Conservation (phyloP, 2,888 invertebrate species). For the Coleophora flavipennella region DNA sequence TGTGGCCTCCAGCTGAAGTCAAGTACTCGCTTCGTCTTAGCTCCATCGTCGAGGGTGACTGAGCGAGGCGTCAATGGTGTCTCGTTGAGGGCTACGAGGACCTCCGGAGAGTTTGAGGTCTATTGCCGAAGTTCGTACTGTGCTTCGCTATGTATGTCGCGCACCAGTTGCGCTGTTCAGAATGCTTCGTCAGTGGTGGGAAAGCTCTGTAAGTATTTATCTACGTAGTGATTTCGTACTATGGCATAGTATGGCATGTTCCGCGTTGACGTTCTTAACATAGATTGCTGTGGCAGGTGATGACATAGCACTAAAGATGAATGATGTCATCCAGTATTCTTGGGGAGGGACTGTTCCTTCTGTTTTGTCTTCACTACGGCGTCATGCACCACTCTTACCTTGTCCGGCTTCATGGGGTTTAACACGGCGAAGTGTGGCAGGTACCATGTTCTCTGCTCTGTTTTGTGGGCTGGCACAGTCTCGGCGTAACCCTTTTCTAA, state of each 20-base stretch:
- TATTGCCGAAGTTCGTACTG: constrained; percentile 6
- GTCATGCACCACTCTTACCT: constrained; percentile 22
- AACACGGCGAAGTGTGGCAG: constrained; percentile 3
- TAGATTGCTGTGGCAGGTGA: constrained; percentile 20
- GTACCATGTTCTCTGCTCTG: constrained; percentile 1
- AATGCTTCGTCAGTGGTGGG: constrained; percentile 13
- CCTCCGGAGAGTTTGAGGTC: constrained; percentile 2
- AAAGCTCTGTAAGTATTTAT: constrained; percentile 20
- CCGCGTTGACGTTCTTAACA: constrained; percentile 21
- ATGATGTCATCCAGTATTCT: constrained; percentile 16
- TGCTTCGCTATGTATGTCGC: constrained; percentile 3
- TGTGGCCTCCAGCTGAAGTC: constrained; percentile 12
- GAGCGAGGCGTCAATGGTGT: not conserved
- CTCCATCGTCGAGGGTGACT: not conserved
- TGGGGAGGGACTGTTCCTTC: not conserved
- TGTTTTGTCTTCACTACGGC: constrained; percentile 19
- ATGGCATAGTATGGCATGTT: too few species aligned
- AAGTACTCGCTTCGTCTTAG: not conserved
- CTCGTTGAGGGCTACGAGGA: not conserved
- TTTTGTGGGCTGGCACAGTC: not conserved
- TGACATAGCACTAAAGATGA: constrained; percentile 18
- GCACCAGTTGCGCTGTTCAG: constrained; percentile 2
- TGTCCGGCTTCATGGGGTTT: not conserved
- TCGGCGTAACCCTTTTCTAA: not conserved
- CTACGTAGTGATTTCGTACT: constrained; percentile 7